Evolutionary conservation across 2,888 invertebrate genomes (phyloP).

Genomic region (Leucania comma): DNA sequence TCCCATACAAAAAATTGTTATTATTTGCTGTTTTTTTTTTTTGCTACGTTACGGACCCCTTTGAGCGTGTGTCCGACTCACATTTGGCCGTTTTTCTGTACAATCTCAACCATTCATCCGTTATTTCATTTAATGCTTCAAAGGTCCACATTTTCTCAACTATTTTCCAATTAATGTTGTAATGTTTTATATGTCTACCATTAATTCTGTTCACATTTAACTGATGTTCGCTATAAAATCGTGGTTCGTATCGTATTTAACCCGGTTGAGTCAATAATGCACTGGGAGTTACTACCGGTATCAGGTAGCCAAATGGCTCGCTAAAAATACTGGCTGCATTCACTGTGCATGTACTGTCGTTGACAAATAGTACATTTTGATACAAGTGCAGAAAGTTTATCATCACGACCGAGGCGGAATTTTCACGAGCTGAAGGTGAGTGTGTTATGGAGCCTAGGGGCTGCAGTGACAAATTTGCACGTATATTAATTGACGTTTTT

Average conservation of each 20-base stretch:
- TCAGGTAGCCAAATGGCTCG: constrained; percentile 74
- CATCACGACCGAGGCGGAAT: too few relatives aligned
- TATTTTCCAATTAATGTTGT: constrained; percentile 45
- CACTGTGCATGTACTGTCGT: constrained; percentile 62
- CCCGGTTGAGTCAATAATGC: constrained; percentile 72
- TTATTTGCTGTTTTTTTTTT: too few relatives aligned
- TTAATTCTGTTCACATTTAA: constrained; percentile 43
- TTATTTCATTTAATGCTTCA: constrained; percentile 3
- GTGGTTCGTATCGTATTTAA: constrained; percentile 55
- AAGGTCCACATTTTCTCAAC: constrained; percentile 10
- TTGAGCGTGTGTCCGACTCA: too few relatives aligned
- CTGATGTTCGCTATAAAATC: constrained; percentile 51
- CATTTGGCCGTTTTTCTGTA: background rate
- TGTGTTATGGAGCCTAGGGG: too few relatives aligned
- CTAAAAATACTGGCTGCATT: constrained; percentile 75
- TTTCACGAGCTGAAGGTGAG: too few relatives aligned
- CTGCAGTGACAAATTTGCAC: too few relatives aligned
- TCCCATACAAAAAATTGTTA: too few relatives aligned
- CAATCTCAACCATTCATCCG: constrained; percentile 8
- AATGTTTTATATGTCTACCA: constrained; percentile 35
- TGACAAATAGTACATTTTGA: too few relatives aligned
- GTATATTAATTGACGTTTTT: too few relatives aligned
- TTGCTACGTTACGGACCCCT: too few relatives aligned
- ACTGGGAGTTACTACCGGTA: constrained; percentile 72
- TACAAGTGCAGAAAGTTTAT: too few relatives aligned